phyloP scores from a whole-genome alignment of 2,113 vertebrate species.

The Lagopus leucura region DNA sequence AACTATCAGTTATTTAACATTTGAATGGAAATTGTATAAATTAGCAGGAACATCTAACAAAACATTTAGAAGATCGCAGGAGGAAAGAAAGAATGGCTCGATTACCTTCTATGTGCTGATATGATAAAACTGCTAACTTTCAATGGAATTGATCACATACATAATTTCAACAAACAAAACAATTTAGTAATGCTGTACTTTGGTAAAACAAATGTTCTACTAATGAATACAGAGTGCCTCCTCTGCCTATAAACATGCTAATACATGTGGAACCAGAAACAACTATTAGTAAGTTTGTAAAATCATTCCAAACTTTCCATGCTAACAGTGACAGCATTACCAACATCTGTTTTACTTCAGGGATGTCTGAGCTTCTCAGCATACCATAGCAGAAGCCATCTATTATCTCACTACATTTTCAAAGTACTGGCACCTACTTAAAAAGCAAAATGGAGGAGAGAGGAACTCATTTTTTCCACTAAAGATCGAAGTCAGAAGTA shows the following conservation, averaged over 20 bases:
- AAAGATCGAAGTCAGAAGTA: accelerated
- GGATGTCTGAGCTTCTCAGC: not conserved
- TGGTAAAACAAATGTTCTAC: not conserved
- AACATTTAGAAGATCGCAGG: not conserved
- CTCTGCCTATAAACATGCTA: not conserved
- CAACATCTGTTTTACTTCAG: not conserved
- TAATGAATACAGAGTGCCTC: not conserved
- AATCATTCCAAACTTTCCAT: not conserved
- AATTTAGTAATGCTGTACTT: not conserved
- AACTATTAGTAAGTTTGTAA: not conserved
- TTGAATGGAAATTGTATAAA: not conserved
- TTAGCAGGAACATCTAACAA: not conserved
- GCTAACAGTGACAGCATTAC: not conserved
- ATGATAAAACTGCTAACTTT: not conserved
- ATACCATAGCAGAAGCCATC: not conserved
- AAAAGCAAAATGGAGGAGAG: not conserved
- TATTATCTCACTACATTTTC: not conserved
- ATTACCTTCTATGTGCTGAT: not conserved
- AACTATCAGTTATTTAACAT: not conserved
- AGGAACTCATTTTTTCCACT: not conserved
- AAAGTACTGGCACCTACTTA: not conserved
- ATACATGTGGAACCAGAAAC: not conserved
- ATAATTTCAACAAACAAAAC: not conserved
- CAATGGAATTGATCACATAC: not conserved
- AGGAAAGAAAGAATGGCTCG: not conserved